Percentiles rank a stretch among this genome's conserved stretches.
These are phyloP conservation scores for Nomada fucata DNA, from an alignment of 2,888 invertebrate genomes.

Conservation along the genomic window DNA sequence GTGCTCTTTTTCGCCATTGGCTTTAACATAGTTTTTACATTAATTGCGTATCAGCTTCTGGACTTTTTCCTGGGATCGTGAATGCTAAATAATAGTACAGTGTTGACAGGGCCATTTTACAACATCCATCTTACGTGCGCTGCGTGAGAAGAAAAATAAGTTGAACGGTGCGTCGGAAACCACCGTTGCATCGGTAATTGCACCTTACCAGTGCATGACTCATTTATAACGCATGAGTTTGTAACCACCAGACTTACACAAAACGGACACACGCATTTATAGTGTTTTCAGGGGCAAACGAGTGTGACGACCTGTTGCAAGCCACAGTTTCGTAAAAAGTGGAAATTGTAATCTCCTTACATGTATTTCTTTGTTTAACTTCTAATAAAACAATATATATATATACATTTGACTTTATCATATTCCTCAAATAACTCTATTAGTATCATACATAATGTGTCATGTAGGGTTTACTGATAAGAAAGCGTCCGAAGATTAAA, in stretches of 20 bases:
- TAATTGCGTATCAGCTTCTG: background rate
- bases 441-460: no score
- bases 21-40: background rate
- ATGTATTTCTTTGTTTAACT: no score
- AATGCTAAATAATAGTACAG: background rate
- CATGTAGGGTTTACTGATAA: no score
- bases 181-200: constrained; percentile 67
- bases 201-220: constrained; percentile 68
- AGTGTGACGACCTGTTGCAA: background rate
- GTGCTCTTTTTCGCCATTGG: background rate
- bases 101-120: constrained; percentile 29
- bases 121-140: background rate
- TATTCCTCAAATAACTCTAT: no score
- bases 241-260: constrained; percentile 25
- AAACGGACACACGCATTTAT: background rate
- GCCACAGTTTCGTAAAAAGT: background rate
- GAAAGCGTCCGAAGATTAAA: no score
- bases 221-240: constrained; percentile 56
- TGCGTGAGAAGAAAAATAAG: constrained; percentile 34
- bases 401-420: no score
- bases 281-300: constrained; percentile 4
- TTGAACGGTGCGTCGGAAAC: constrained; percentile 48
- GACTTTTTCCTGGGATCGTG: background rate
- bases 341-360: no score
- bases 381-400: no score